Evolutionary conservation across 2,888 invertebrate genomes (phyloP).

Genomic region (Ophonus ardosiacus): DNA sequence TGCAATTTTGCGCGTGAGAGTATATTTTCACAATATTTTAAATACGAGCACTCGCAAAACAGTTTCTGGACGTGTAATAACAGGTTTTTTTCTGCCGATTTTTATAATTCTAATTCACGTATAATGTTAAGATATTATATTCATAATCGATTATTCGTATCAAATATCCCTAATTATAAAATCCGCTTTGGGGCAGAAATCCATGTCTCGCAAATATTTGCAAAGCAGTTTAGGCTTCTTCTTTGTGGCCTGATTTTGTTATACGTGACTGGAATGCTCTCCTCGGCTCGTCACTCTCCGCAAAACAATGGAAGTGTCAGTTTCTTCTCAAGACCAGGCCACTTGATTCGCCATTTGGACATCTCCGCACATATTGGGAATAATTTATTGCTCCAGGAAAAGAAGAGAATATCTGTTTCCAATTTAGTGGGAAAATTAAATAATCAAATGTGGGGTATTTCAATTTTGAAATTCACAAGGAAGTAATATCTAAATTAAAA

Average conservation of each 20-base stretch:
- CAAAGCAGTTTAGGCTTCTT: not conserved
- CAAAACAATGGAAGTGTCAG: constrained; percentile 40
- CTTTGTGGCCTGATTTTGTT: constrained; percentile 4
- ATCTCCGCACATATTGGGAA: constrained; percentile 15
- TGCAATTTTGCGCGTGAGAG: too few species aligned
- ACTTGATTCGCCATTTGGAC: constrained; percentile 39
- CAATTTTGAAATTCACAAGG: too few species aligned
- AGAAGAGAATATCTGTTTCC: not conserved
- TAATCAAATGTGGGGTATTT: too few species aligned
- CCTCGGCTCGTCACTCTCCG: constrained; percentile 2
- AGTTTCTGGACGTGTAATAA: too few species aligned
- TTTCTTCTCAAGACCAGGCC: constrained; percentile 27
- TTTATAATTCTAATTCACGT: too few species aligned
- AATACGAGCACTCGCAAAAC: too few species aligned
- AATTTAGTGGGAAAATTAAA: not conserved
- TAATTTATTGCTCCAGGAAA: constrained; percentile 6
- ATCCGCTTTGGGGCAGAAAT: not conserved
- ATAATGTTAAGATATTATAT: not conserved
- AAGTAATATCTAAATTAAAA: too few species aligned
- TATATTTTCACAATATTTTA: too few species aligned
- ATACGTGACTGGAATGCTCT: constrained; percentile 14
- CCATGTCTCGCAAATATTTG: constrained; percentile 5
- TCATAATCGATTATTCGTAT: not conserved
- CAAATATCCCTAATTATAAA: not conserved
- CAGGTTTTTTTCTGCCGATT: too few species aligned